Evolutionary conservation across 2,888 invertebrate species (phyloP), one percentile per base, ranked within the genome.

Genomic region (Buathra laborator): DNA sequence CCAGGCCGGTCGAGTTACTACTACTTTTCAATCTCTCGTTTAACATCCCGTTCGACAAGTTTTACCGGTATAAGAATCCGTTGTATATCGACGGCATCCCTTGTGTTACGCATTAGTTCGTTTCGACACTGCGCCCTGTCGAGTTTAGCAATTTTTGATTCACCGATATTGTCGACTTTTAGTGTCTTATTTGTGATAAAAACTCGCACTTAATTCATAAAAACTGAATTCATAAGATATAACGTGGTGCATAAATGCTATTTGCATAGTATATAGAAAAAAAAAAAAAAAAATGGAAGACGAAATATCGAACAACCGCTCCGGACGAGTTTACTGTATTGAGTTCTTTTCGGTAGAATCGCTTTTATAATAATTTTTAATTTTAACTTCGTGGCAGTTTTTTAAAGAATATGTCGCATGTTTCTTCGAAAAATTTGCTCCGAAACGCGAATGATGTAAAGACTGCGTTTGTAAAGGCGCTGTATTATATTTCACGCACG

Each of bases 1-100:
- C 80, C 85, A 76, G 37, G 71, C 80, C 72, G 59, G 80, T 71
- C 80, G 62, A 68, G 82, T 80, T 72, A 72, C 72, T 72, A 80
- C 79, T 5, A 37, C 5, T 85, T 80, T 85, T 83, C 79, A 76
- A 77, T 72, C 76, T 82, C 51, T 44, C 46, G 82, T 62, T 76
- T 67, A 32, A 37, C 72, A 66, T 80, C 80, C 68, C 51, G 53
- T 67, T 32, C 9, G 70, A 83, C 85, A 43, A 62, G 82, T 83
- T 85, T 68, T 74, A 85, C 82, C 85, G 85, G 85, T 80, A 80
- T 24, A 44, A 64, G 76, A 43, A 16, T 24, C 53, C 48, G 62
- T 44, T 62, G 48, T 19, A 32, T 32, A 5, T 12, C 6, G 19
- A 1, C 9, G 5, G n/a, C 24, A 37, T 37, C 37, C 37, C 37